Evolutionary conservation across 2,797 vertebrate species (phyloP), one percentile per base, ranked within the genome.

Genomic region (Centroberyx gerrardi): DNA sequence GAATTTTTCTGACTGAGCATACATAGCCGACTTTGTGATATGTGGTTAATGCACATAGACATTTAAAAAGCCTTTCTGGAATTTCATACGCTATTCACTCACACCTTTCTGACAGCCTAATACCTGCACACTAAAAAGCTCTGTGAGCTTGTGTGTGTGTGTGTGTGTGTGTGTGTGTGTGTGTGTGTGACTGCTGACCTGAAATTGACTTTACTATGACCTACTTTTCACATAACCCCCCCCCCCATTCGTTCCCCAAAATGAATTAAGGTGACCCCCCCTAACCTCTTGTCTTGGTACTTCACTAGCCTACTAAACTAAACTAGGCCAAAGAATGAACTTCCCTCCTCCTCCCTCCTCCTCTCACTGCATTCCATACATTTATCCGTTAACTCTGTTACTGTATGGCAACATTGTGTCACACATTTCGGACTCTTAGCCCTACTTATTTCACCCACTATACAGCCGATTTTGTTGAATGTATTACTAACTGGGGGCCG

Each of bases 121-220:
- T 60, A 68, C 60, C 60, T 59, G 27, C 31, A 53, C 31, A 36
- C 42, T 46, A 29, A 18, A 79, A 52, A 27, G 7, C 53, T 62
- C 28, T n/a, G 38, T 69, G n/a, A 74, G 62, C 74, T 84, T 76
- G 81, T 67, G 72, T 77, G 53, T 64, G 38, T 68, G 28, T 62
- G 58, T 68, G 44, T 49, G 58, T 46, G 22, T 69, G 51, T 49
- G 52, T 76, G 81, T 67, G 72, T 77, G 53, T 64, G 38, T 68
- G 28, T 62, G 58, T 68, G 44, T 49, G 58, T 46, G 22, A 62
- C 52, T 56, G 76, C 72, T 92, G 86, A 90, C 88, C 89, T 83
- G 6, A 76, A 72, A 72, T 61, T 86, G 84, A 90, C 85, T 87
- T 77, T 62, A 54, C 73, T 49, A 2, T 91, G 86, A 85, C 68